Evolutionary conservation across 2,113 vertebrate species (phyloP), one percentile per base, ranked within the genome.

Genomic region (Salvelinus sp.): DNA sequence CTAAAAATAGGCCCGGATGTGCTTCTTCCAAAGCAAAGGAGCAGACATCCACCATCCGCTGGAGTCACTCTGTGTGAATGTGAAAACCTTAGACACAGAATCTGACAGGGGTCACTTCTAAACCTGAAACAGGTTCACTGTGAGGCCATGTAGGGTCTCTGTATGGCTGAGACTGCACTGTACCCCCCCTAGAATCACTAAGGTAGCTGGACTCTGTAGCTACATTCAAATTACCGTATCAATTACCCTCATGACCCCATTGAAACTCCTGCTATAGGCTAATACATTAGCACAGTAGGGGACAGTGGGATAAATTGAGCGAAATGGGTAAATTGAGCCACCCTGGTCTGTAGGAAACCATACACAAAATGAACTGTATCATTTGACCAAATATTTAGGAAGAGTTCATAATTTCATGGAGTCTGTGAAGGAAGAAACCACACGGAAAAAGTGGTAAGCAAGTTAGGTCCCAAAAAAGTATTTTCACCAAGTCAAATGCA

Each of bases 1-100:
- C 89, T 90, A 90, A 91, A 91, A 92, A 92, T 91, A 92, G 85
- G 81, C 71, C 57, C 66, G 86, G 86, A 90, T 88, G 85, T 85
- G 82, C 82, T 80, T 86, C 87, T 88, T 83, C 85, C 83, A 82
- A 87, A 91, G 88, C 89, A 83, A 84, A 82, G 79, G 88, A 81
- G 81, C 84, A 88, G 88, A 89, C 89, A 89, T 91, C 65, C 27
- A 22, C 1, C 63, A 14, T 27, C 10, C 25, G 25, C 22, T 88
- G n/a, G 63, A 65, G 83, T 91, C 91, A 84, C 87, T 89, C 85
- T 77, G 64, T 80, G 89, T 90, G 83, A 89, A 82, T 87, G 90
- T 90, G 88, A 91, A 85, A 86, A 83, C 83, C 86, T 83, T 81
- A 73, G 80, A 66, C 79, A 64, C 38, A 44, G 76, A 82, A 82